phyloP scores from a whole-genome alignment of 1,140 invertebrate species.

The Orussus abietinus region DNA sequence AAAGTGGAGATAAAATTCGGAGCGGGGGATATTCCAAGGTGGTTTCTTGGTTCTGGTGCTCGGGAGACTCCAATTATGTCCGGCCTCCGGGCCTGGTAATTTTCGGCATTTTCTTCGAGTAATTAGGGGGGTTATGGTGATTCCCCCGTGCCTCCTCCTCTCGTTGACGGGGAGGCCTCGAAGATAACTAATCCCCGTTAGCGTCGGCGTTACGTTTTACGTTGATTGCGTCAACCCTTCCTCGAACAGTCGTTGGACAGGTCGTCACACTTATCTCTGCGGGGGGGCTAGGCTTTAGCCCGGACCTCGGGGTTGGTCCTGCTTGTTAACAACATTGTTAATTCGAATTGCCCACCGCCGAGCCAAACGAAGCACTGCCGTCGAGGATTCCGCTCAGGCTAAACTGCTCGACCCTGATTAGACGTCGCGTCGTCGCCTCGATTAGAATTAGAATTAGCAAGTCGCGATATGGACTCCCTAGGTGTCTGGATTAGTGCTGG shows the following conservation, averaged over 20 bases:
- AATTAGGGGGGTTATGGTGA: too few species aligned
- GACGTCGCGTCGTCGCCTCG: constrained; percentile 16
- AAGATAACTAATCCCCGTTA: constrained; percentile 54
- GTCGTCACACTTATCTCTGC: constrained; percentile 52
- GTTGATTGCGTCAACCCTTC: constrained; percentile 51
- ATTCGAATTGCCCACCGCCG: constrained; percentile 21
- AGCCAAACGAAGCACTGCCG: background rate
- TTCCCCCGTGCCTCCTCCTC: too few species aligned
- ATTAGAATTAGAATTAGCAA: constrained; percentile 28
- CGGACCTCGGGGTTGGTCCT: constrained; percentile 20
- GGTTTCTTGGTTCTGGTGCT: too few species aligned
- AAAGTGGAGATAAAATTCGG: too few species aligned
- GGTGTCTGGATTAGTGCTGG: too few species aligned
- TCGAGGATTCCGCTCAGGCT: too few species aligned
- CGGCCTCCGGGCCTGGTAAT: constrained; percentile 13
- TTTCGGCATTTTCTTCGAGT: too few species aligned
- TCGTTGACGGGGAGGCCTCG: constrained; percentile 24
- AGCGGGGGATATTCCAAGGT: too few species aligned
- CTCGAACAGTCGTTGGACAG: constrained; percentile 44
- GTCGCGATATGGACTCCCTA: too few species aligned
- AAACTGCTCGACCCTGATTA: constrained; percentile 26
- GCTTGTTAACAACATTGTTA: constrained; percentile 50
- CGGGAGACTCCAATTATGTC: too few species aligned
- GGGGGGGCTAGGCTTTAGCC: constrained; percentile 16
- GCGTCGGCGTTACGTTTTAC: constrained; percentile 51